Base-by-base conservation (phyloP, 2,113 vertebrate species). In the Phyllostomus discolor region DNA sequence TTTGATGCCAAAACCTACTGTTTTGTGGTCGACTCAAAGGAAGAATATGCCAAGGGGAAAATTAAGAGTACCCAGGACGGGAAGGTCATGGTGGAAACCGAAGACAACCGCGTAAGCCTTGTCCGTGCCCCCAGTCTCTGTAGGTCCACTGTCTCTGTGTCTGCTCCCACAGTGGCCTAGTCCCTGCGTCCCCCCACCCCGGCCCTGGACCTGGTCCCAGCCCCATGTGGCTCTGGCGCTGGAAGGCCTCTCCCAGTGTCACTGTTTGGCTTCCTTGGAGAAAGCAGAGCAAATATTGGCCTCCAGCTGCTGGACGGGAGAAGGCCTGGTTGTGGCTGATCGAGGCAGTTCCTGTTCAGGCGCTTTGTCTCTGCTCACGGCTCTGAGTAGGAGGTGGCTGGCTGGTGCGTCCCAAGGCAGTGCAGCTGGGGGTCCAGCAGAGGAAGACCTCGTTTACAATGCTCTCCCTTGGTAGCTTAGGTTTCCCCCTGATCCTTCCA, bases 1-100 rank as follows among this genome's bases (percentile, higher is more conserved):
- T 99, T 99, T n/a, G 99, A 99, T 46, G 98, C 99, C 97, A 99
- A 98, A 26, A 99, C 98, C 2, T 98, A 98, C 81, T 99, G 99
- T 96, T 99, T 98, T 38, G 99, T 99, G 88, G 98, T 98, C 3
- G 98, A 99, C 70, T 70, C 98, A 0, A 98, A 98, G 91, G 96
- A 98, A 46, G 98, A 99, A 72, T 99, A 99, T 50, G 95, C 97
- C 95, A 99, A 98, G 97, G 99, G 98, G 3, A 98, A 98, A 92
- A 98, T 99, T 54, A 99, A 99, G 97, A 98, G 97, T 28, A 95
- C 94, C 4, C 98, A 99, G 46, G 98, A 97, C 0, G 98, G 98
- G 86, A 99, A 98, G 92, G 98, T 98, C 90, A 99, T 97, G 0
- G 98, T 99, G 95, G 99, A 99, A 83, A 99, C 98, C 0, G 98